Conservation (phyloP, 2,888 invertebrate genomes). For the Harmothoe impar region DNA sequence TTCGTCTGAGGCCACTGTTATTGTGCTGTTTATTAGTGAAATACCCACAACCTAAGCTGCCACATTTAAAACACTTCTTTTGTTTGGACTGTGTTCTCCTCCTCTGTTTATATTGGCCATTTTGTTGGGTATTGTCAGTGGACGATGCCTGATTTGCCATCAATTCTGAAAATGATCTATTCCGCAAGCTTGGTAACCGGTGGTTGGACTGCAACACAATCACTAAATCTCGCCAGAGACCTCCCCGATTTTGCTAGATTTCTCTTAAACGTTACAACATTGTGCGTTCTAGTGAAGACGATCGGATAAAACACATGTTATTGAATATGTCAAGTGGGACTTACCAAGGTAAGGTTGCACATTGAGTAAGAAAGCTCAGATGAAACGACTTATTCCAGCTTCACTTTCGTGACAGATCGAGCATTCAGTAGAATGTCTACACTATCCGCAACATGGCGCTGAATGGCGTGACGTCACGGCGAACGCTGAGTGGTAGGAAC, state of each 20-base stretch:
- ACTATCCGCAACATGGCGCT: constrained; percentile 55
- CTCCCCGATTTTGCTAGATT: constrained; percentile 27
- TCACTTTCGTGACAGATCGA: constrained; percentile 49
- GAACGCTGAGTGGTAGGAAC: background rate
- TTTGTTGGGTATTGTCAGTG: too few relatives aligned
- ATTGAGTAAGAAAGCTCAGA: constrained; percentile 52
- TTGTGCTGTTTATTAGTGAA: too few relatives aligned
- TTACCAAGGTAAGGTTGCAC: constrained; percentile 46
- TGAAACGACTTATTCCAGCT: constrained; percentile 51
- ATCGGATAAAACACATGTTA: background rate
- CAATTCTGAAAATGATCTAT: constrained; percentile 21
- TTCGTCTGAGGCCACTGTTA: too few relatives aligned
- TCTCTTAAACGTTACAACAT: background rate
- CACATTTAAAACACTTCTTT: too few relatives aligned
- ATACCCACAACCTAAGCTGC: too few relatives aligned
- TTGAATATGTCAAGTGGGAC: background rate
- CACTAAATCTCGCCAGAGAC: constrained; percentile 16
- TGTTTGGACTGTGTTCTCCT: too few relatives aligned
- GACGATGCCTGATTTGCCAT: background rate
- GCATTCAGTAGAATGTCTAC: constrained; percentile 51
- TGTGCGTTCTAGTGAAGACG: too few relatives aligned
- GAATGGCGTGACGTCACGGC: constrained; percentile 53
- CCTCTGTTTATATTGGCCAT: too few relatives aligned
- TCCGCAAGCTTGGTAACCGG: constrained; percentile 48
- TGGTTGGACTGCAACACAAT: constrained; percentile 46